Evolutionary conservation across 1,140 invertebrate species (phyloP).

Genomic region (Megathymus violae): DNA sequence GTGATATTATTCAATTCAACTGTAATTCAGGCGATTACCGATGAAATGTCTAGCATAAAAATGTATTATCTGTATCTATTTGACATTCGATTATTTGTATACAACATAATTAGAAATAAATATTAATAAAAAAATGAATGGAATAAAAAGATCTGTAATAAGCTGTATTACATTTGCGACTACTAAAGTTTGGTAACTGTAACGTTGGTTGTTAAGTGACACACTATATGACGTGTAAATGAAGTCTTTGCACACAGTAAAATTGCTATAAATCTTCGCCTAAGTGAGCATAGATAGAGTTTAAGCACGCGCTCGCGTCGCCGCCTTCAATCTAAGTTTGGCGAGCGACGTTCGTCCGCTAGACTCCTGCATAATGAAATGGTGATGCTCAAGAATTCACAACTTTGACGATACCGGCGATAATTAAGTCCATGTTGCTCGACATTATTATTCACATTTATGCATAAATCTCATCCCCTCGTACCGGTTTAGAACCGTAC

Average conservation of each 20-base stretch:
- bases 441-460: conserved; percentile 42
- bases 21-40: too few relatives aligned
- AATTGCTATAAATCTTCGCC: conserved; percentile 73
- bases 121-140: too few relatives aligned
- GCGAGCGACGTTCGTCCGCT: conserved; percentile 59
- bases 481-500: conserved; percentile 22
- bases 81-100: too few relatives aligned
- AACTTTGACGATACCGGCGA: conserved; percentile 58
- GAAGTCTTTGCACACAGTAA: conserved; percentile 51
- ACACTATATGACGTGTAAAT: conserved; percentile 27
- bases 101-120: too few relatives aligned
- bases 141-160: too few relatives aligned
- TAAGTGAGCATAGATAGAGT: conserved; percentile 68
- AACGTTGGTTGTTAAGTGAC: conserved; percentile 2
- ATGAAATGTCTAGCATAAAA: too few relatives aligned
- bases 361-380: conserved; percentile 78
- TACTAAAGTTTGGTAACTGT: too few relatives aligned
- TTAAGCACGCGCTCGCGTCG: conserved; percentile 76
- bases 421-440: conserved; percentile 62
- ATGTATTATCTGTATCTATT: too few relatives aligned
- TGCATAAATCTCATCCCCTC: conserved; percentile 10
- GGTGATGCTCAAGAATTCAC: conserved; percentile 63
- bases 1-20: background rate
- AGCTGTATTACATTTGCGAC: too few relatives aligned
- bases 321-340: conserved; percentile 81